These are phyloP conservation scores for Tapirus indicus DNA, from an alignment of 2,797 vertebrate genomes.

Conservation along the genomic window DNA sequence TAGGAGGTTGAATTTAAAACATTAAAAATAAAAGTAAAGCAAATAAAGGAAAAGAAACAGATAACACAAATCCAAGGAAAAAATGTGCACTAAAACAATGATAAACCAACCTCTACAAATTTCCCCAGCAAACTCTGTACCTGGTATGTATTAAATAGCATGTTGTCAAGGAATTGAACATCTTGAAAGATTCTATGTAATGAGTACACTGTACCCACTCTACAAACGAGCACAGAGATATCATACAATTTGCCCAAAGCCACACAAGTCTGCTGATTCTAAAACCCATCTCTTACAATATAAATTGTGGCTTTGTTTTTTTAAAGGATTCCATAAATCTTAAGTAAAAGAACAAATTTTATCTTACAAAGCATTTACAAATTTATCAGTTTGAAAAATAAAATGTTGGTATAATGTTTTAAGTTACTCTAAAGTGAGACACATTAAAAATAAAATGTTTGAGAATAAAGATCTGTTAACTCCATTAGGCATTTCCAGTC, in stretches of 20 bases:
- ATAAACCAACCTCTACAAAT: neutral
- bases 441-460: constrained; percentile 52
- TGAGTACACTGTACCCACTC: neutral
- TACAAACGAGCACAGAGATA: neutral
- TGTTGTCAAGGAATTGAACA: neutral
- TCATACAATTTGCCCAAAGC: neutral
- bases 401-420: neutral
- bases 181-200: neutral
- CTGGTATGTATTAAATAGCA: neutral
- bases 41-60: constrained; percentile 45
- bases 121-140: neutral
- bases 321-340: neutral
- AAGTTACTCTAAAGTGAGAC: constrained; percentile 34
- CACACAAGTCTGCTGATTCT: neutral
- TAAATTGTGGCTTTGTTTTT: neutral
- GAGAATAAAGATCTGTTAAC: constrained; percentile 40
- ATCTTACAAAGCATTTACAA: neutral
- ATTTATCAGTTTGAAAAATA: constrained; percentile 47
- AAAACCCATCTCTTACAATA: neutral
- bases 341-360: constrained; percentile 50
- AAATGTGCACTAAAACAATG: constrained; percentile 4
- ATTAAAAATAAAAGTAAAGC: constrained; percentile 25
- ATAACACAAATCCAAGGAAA: neutral
- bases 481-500: neutral
- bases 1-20: neutral